Evolutionary conservation across 2,888 invertebrate species (phyloP), one percentile per base, ranked within the genome.

Genomic region (Yponomeuta sedellus): DNA sequence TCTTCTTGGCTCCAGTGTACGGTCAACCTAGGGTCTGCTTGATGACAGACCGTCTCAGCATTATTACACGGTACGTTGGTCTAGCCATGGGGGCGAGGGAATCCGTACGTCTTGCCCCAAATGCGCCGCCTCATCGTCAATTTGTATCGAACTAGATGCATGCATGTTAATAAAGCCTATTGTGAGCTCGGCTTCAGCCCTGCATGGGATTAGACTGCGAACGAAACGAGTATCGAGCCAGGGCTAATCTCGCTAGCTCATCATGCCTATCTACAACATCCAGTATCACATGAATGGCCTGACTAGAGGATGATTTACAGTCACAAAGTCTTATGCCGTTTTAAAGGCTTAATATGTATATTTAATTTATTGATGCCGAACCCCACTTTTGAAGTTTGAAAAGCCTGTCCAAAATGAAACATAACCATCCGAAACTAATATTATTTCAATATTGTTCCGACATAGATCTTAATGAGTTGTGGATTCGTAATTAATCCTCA

Each of bases 111-210:
- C 72, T 68, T 67, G 73, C 72, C 73, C 70, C 76, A 75, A 75
- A 75, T 72, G 73, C 75, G 76, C 76, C 78, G 77, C 77, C 80
- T 85, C 84, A 82, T 83, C 78, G 81, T 74, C 83, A 84, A 88
- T 88, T 88, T 86, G 83, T 85, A 82, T 83, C 80, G 80, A 74
- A 73, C 77, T 76, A 74, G 76, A 73, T 71, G 78, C 76, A 77
- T 82, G 83, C 83, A 88, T 85, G 83, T 78, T 87, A 85, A 85
- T 88, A 87, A 85, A 85, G 86, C 84, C 88, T 80, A 86, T 89
- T 89, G 88, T 88, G 74, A 25, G 59, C 68, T 72, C 72, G 74
- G 71, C 71, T 77, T 75, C 75, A 75, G 76, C 64, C 62, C 67
- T 56, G 61, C 73, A 73, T 73, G 74, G 81, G 86, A 86, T 88